phyloP scores from a whole-genome alignment of 2,888 invertebrate genomes.

The Oligia fasciuncula region DNA sequence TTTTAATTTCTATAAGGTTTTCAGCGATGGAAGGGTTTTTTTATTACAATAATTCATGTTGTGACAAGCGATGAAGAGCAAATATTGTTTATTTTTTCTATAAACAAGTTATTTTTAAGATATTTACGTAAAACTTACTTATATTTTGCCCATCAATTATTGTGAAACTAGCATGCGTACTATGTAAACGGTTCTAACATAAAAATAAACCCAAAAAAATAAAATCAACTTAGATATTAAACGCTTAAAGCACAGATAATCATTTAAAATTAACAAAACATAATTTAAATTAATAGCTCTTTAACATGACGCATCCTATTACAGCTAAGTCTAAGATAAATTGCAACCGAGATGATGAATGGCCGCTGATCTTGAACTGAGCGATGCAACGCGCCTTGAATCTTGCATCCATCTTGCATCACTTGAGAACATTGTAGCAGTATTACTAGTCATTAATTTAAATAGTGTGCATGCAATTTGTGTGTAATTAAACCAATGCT shows the following conservation, averaged over 20 bases:
- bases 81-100: not conserved
- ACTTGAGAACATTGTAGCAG: conserved; percentile 39
- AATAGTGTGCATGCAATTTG: conserved; percentile 39
- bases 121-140: too few species aligned
- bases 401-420: conserved; percentile 63
- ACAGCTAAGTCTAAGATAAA: conserved; percentile 22
- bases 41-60: not conserved
- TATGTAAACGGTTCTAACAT: not conserved
- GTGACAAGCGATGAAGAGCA: not conserved
- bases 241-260: not conserved
- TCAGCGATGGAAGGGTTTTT: not conserved
- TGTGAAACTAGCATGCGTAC: not conserved
- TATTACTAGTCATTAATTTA: conserved; percentile 57
- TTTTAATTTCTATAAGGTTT: not conserved
- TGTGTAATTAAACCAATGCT: conserved; percentile 11
- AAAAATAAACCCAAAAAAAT: not conserved
- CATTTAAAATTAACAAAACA: conserved; percentile 14
- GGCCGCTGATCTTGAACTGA: conserved; percentile 68
- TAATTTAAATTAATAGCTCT: conserved; percentile 8
- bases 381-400: conserved; percentile 65
- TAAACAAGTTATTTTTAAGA: too few species aligned
- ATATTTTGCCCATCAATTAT: not conserved
- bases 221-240: not conserved
- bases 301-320: conserved; percentile 4
- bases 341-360: conserved; percentile 62